Conservation (phyloP, 2,888 invertebrate genomes). For the Drosophila paracracens region DNA sequence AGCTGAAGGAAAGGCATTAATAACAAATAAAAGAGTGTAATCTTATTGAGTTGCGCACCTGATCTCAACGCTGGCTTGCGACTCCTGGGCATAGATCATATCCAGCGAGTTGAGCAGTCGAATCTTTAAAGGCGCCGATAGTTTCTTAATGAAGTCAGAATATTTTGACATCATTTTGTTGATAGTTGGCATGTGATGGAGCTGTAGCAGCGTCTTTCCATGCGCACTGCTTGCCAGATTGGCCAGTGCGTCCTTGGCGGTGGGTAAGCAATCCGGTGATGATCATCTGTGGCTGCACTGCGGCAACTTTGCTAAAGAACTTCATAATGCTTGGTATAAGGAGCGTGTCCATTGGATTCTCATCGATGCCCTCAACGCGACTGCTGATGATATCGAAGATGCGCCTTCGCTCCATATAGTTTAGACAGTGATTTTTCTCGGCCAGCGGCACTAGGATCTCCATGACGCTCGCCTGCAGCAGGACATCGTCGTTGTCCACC, state of each 20-base stretch:
- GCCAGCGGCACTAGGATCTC: slow-evolving; percentile 91
- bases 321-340: slow-evolving; percentile 92
- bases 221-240: slow-evolving; percentile 89
- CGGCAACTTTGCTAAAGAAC: slow-evolving; percentile 93
- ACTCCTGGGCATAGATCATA: slow-evolving; percentile 86
- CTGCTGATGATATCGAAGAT: slow-evolving; percentile 88
- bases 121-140: slow-evolving; percentile 88
- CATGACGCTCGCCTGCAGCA: slow-evolving; percentile 92
- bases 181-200: slow-evolving; percentile 85
- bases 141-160: slow-evolving; percentile 87
- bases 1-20: slow-evolving; percentile 70
- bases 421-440: slow-evolving; percentile 57
- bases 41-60: slow-evolving; percentile 58
- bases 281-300: slow-evolving; percentile 90
- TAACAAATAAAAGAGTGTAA: not conserved
- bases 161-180: slow-evolving; percentile 87
- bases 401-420: slow-evolving; percentile 89
- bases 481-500: slow-evolving; percentile 89
- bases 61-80: slow-evolving; percentile 74
- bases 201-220: slow-evolving; percentile 90
- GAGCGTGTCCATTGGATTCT: slow-evolving; percentile 88
- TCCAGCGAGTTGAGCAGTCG: slow-evolving; percentile 89
- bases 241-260: slow-evolving; percentile 91
- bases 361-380: slow-evolving; percentile 87
- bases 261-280: slow-evolving; percentile 88